Conservation (phyloP, 2,113 vertebrate genomes). For the Falcunculus frontatus region DNA sequence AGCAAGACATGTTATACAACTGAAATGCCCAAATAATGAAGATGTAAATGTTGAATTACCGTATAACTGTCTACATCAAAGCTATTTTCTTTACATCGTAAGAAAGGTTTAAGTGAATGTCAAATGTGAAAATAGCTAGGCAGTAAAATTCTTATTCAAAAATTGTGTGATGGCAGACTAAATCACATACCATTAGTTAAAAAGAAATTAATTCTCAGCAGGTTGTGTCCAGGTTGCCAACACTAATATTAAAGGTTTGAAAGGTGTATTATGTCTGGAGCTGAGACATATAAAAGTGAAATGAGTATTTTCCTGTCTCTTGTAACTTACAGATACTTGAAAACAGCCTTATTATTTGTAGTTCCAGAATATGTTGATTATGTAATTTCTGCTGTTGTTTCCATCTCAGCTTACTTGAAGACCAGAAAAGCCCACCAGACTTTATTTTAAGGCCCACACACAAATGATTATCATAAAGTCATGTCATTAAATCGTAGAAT, state of each 20-base stretch:
- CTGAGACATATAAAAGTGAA: background rate
- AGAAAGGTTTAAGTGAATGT: constrained; percentile 26
- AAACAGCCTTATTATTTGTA: background rate
- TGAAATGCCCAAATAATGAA: constrained; percentile 35
- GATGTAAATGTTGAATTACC: background rate
- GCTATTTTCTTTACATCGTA: background rate
- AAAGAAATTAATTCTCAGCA: background rate
- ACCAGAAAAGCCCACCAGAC: background rate
- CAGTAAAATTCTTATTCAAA: constrained; percentile 32
- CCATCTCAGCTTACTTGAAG: background rate
- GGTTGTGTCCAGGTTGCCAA: background rate
- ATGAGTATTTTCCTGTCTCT: background rate
- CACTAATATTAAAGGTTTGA: background rate
- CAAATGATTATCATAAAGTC: background rate
- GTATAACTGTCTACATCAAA: constrained; percentile 23
- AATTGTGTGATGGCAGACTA: constrained; percentile 21
- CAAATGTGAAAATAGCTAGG: constrained; percentile 38
- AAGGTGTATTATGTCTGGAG: background rate
- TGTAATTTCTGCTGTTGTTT: background rate
- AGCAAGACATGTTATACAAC: background rate
- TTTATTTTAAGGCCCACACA: background rate
- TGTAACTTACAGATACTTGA: background rate
- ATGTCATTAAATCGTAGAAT: background rate
- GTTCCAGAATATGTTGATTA: background rate
- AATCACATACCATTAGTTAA: background rate